A percentile compares a stretch with the other conserved stretches of the same genome.
These are phyloP conservation scores for Gonocerus acuteangulatus DNA, from an alignment of 2,888 invertebrate species.

Conservation along the genomic window DNA sequence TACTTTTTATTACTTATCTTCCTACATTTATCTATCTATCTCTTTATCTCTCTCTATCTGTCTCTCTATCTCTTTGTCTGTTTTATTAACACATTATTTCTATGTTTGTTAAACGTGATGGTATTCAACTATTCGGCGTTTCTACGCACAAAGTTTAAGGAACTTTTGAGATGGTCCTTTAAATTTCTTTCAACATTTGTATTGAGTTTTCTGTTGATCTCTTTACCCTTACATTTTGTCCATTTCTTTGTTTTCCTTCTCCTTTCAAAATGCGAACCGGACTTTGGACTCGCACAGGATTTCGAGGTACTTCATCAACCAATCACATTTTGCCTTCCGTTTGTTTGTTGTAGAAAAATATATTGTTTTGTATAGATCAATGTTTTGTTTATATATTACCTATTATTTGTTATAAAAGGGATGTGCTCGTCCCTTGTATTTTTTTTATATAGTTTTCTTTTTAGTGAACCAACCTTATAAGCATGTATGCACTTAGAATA, in stretches of 20 bases:
- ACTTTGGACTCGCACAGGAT: constrained; percentile 60
- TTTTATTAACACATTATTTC: constrained; percentile 23
- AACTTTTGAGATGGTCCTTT: constrained; percentile 51
- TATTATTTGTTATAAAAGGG: constrained; percentile 13
- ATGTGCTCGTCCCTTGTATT: constrained; percentile 19
- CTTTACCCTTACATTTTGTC: constrained; percentile 50
- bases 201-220: constrained; percentile 45
- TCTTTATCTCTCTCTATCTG: constrained; percentile 24
- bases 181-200: constrained; percentile 39
- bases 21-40: constrained; percentile 25
- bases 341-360: constrained; percentile 37
- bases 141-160: constrained; percentile 41
- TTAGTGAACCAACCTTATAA: constrained; percentile 33
- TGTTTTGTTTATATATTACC: constrained; percentile 22
- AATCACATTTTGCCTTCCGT: constrained; percentile 36
- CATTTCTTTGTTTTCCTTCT: constrained; percentile 43
- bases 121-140: constrained; percentile 16
- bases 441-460: constrained; percentile 27
- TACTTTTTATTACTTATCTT: constrained; percentile 35
- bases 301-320: constrained; percentile 67
- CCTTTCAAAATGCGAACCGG: constrained; percentile 35
- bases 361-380: constrained; percentile 31
- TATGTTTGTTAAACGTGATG: constrained; percentile 27
- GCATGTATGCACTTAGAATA: constrained; percentile 36
- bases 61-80: constrained; percentile 24